Base-by-base conservation (phyloP, 2,113 vertebrate species). In the Plecotus auritus region DNA sequence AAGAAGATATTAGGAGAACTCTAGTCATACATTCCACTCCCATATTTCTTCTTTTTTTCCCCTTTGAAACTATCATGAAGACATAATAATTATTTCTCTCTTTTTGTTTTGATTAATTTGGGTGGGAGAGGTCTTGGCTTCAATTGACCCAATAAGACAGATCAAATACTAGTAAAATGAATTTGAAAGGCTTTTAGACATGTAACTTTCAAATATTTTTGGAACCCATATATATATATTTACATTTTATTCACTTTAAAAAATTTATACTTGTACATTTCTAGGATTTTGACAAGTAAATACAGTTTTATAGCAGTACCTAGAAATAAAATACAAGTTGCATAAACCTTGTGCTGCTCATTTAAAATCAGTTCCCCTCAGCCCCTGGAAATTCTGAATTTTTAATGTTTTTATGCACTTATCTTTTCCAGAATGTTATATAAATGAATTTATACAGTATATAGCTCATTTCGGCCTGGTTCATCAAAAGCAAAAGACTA, bases 401-500 rank as follows among this genome's bases (percentile, higher is more conserved):
- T 56, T 96, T 37, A 61, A 47, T 72, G 17, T 88, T 88, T 88
- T 74, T 61, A 37, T 59, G 64, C 8, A 72, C 64, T 37, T 88
- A 54, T 10, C 26, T 42, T 92, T 93, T 76, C 59, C 32, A 85
- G 14, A 92, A 85, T 82, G 30, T 37, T 32, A 77, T 64, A 74
- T 69, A 83, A 42, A 45, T 61, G 67, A 54, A 85, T 74, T 84
- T 91, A 91, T 40, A 56, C 20, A 85, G 8, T 56, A 85, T 81
- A 11, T 67, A 76, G 51, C 6, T 73, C 42, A 83, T 85, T 84
- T 64, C 7, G 83, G 20, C 67, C 23, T 61, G 47, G 23, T 20
- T 96, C 32, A 84, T 87, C 80, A 93, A 77, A 96, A 94, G 49
- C 49, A 76, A 93, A 88, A 89, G 30, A 95, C 91, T 59, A 86